Evolutionary conservation across 2,113 vertebrate genomes (phyloP), one percentile per base, ranked within the genome.

Genomic region (Vulpes vulpes): DNA sequence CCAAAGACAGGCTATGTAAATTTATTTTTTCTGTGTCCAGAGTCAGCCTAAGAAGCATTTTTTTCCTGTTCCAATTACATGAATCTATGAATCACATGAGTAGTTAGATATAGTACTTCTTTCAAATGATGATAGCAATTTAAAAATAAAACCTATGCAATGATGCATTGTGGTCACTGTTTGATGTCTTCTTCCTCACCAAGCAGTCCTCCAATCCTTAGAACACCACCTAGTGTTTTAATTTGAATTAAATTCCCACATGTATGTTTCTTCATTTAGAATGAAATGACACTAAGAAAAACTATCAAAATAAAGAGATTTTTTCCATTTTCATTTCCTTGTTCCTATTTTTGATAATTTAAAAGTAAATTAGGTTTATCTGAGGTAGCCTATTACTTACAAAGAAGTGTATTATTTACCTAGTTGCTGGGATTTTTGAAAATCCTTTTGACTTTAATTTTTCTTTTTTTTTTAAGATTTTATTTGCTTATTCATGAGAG

Each of bases 191-290:
- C 12, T 69, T n/a, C 23, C 10, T 85, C 19, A 76, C 27, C 14
- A 20, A 57, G 57, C 64, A 51, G 8, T 60, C 35, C 35, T 92
- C 65, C 5, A 89, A 14, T 89, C n/a, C 80, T 93, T 74, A 76
- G 65, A 35, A 84, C 20, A 51, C 59, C 53, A 96, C 65, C 38
- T 94, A 73, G 73, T 89, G 73, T 90, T 60, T 65, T 92, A 95
- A 91, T 51, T 81, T 49, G 27, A 94, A 30, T 71, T 53, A n/a
- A 82, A 35, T 76, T 57, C 17, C 17, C 11, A 22, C 20, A 8
- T 20, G 6, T 35, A n/a, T 12, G 19, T 95, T 83, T 89, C 64
- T 89, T 96, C n/a, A 67, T 51, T 81, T 57, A 74, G 25, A 19
- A 76, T 51, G 20, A 93, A 92, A 76, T 73, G 79, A 20, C 17